Percentiles rank a stretch among this genome's conserved stretches.
phyloP scores from a whole-genome alignment of 2,113 vertebrate species.

The Xenopus borealis region DNA sequence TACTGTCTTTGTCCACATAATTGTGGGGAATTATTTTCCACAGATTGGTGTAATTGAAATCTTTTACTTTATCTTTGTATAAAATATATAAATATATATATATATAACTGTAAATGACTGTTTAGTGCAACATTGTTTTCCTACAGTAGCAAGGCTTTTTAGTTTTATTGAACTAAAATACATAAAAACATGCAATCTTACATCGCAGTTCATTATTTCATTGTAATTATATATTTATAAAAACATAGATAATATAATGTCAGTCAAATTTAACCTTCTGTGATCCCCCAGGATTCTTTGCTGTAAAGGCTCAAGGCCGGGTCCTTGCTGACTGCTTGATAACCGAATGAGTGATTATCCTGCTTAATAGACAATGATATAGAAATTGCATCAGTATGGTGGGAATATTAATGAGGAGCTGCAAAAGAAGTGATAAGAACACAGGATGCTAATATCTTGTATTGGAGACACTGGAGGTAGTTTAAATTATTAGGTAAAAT shows the following conservation, averaged over 20 bases:
- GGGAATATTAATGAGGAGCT: constrained; percentile 99
- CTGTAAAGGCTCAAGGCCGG: constrained; percentile 66
- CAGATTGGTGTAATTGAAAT: too few species aligned
- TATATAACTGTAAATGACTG: background rate
- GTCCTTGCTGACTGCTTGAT: constrained; percentile 89
- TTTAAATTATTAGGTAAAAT: background rate
- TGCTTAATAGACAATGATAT: constrained; percentile 94
- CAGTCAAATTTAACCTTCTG: constrained; percentile 72
- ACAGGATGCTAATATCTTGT: constrained; percentile 65
- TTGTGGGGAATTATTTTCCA: background rate
- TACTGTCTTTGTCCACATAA: background rate
- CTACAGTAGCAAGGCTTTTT: background rate
- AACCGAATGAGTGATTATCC: constrained; percentile 98
- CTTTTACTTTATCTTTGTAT: too few species aligned
- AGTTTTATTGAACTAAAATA: constrained; percentile 74
- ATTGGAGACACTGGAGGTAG: background rate
- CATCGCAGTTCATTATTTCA: constrained; percentile 68
- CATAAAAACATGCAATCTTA: constrained; percentile 56
- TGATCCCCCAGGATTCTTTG: constrained; percentile 67
- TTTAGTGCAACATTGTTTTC: background rate
- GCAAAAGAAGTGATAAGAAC: constrained; percentile 88
- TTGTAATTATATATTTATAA: constrained; percentile 66
- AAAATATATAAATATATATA: too few species aligned
- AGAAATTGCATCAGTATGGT: constrained; percentile 84
- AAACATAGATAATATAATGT: constrained; percentile 64